Percentiles rank a stretch among this genome's conserved stretches.
Conservation (phyloP, 2,797 vertebrate genomes). For the Huso huso region DNA sequence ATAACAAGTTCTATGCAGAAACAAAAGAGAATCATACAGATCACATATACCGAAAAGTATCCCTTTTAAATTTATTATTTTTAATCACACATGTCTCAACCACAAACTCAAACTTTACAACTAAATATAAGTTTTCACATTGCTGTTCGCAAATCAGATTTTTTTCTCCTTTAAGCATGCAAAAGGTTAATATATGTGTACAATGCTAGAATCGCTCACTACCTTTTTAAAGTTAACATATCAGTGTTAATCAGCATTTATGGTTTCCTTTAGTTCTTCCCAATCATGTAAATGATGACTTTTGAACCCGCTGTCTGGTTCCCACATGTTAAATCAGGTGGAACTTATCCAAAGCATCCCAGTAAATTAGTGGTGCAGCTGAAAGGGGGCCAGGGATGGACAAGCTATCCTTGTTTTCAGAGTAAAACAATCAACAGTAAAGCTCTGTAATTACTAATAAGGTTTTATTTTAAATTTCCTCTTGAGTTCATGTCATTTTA, state of each 20-base stretch:
- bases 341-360: too few species aligned
- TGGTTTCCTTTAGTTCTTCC: neutral
- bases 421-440: constrained; percentile 1
- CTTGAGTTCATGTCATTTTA: too few species aligned
- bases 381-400: neutral
- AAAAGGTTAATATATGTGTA: too few species aligned
- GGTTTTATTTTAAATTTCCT: neutral
- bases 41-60: neutral
- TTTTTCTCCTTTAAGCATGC: too few species aligned
- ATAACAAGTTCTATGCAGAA: neutral
- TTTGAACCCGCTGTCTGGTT: constrained; percentile 3
- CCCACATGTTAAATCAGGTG: neutral
- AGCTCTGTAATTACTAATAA: neutral
- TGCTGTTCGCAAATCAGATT: too few species aligned
- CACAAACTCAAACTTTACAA: too few species aligned
- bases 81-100: too few species aligned
- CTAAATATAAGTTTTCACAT: too few species aligned
- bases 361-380: neutral
- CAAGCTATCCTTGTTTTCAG: constrained; percentile 2
- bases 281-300: neutral
- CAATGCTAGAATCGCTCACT: too few species aligned
- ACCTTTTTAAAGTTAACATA: neutral
- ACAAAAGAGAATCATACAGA: neutral
- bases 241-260: neutral
- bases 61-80: too few species aligned